phyloP scores from a whole-genome alignment of 2,113 vertebrate species.

The Melanerpes aurifrons region DNA sequence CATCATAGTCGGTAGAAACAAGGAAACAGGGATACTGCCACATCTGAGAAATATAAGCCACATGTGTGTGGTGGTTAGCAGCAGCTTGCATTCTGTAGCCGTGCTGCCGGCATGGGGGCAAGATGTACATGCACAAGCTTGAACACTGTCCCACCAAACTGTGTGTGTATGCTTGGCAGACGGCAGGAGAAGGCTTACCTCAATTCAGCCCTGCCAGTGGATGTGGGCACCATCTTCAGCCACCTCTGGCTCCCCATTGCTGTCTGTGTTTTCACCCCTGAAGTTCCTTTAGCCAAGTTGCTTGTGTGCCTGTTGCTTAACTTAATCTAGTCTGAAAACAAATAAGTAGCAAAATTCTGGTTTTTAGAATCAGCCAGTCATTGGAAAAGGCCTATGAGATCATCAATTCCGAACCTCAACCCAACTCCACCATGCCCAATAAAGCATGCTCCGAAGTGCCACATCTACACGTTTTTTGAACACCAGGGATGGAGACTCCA shows the following conservation, averaged over 20 bases:
- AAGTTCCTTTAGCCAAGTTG: not conserved
- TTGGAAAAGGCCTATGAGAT: no score
- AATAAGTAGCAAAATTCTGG: not conserved
- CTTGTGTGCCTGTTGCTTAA: not conserved
- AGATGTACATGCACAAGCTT: rapidly evolving
- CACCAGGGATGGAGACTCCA: no score
- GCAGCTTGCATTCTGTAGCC: not conserved
- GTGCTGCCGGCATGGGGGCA: not conserved
- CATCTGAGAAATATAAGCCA: not conserved
- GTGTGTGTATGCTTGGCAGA: rapidly evolving
- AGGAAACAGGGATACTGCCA: not conserved
- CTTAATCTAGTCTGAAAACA: rapidly evolving
- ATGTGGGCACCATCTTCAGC: not conserved
- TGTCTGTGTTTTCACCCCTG: rapidly evolving
- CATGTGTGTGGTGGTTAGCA: not conserved
- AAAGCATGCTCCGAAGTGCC: no score
- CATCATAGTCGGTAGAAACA: not conserved
- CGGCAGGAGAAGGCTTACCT: not conserved
- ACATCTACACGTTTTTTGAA: no score
- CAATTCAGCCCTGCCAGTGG: not conserved
- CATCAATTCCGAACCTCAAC: no score
- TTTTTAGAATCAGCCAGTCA: not conserved
- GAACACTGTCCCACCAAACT: rapidly evolving
- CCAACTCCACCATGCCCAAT: no score
- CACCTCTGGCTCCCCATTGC: not conserved